These are phyloP conservation scores for Montipora efflorescens DNA, from an alignment of 64 coral and sea anemone genomes.

Conservation along the genomic window DNA sequence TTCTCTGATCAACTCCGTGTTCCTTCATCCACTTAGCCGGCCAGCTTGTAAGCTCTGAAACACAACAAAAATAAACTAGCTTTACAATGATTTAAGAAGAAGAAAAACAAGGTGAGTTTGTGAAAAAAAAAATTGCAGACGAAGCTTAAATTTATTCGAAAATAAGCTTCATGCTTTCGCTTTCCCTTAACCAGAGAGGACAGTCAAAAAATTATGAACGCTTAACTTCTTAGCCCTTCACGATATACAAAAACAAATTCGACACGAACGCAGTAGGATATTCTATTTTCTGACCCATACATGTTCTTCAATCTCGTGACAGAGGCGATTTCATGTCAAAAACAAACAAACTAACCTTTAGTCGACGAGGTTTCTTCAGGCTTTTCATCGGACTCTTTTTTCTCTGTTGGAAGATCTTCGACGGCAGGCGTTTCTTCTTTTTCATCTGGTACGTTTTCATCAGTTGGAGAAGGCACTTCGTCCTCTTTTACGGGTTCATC, in stretches of 20 bases:
- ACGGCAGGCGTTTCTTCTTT: slow-evolving; percentile 70
- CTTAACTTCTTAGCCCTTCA: not conserved
- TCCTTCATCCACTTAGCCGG: slow-evolving; percentile 93
- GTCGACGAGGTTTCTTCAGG: slow-evolving; percentile 5
- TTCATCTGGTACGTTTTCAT: slow-evolving; percentile 18
- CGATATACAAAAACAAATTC: not conserved
- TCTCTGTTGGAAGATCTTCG: slow-evolving; percentile 65
- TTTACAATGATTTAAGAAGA: too few species aligned
- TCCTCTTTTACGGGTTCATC: slow-evolving; percentile 68
- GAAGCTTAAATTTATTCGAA: not conserved
- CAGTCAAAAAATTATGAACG: not conserved
- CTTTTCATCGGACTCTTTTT: slow-evolving; percentile 48
- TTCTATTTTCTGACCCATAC: not conserved
- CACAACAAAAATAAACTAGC: not conserved
- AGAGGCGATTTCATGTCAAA: not conserved
- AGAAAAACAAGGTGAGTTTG: too few species aligned
- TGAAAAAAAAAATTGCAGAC: not conserved
- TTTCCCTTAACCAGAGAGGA: not conserved
- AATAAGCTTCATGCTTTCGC: slow-evolving; percentile 5
- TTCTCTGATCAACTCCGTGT: slow-evolving; percentile 81
- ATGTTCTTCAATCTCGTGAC: not conserved
- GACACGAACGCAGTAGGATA: not conserved
- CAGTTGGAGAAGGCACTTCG: slow-evolving; percentile 43
- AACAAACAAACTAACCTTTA: slow-evolving; percentile 42
- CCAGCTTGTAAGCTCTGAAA: slow-evolving; percentile 85